phyloP scores from a whole-genome alignment of 2,888 invertebrate genomes.

The Hirudinaria manillensis region DNA sequence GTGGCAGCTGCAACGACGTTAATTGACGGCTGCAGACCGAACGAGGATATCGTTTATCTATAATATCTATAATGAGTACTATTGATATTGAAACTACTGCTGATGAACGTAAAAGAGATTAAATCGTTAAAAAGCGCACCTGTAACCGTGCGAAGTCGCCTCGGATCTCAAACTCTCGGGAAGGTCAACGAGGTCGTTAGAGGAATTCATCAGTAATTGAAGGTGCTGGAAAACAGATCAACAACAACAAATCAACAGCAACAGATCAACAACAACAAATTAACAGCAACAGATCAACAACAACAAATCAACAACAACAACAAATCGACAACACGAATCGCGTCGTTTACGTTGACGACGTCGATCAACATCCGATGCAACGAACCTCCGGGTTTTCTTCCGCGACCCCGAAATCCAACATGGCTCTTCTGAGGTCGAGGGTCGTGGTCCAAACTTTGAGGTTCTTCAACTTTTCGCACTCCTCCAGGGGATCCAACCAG shows the following conservation, averaged over 20 bases:
- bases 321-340: not conserved
- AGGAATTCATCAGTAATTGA: slow-evolving; percentile 56
- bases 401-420: slow-evolving; percentile 27
- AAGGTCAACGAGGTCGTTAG: slow-evolving; percentile 43
- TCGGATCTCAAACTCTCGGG: slow-evolving; percentile 26
- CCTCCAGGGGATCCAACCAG: slow-evolving; percentile 64
- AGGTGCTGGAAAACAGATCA: slow-evolving; percentile 54
- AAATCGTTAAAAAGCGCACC: too few species aligned
- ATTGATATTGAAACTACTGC: too few species aligned
- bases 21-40: too few species aligned
- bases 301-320: not conserved
- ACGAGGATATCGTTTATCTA: too few species aligned
- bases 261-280: not conserved
- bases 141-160: slow-evolving; percentile 20
- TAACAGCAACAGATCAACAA: not conserved
- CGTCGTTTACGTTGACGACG: slow-evolving; percentile 8
- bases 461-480: slow-evolving; percentile 59
- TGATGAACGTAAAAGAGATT: too few species aligned
- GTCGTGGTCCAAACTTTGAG: slow-evolving; percentile 58
- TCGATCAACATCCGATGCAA: slow-evolving; percentile 8
- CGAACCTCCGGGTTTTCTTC: slow-evolving; percentile 32
- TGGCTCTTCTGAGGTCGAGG: slow-evolving; percentile 17
- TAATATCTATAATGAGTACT: too few species aligned
- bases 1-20: not conserved
- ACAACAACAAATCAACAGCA: too few species aligned